phyloP scores from a whole-genome alignment of 2,797 vertebrate genomes.

The Cynodonichthys magdalenae region DNA sequence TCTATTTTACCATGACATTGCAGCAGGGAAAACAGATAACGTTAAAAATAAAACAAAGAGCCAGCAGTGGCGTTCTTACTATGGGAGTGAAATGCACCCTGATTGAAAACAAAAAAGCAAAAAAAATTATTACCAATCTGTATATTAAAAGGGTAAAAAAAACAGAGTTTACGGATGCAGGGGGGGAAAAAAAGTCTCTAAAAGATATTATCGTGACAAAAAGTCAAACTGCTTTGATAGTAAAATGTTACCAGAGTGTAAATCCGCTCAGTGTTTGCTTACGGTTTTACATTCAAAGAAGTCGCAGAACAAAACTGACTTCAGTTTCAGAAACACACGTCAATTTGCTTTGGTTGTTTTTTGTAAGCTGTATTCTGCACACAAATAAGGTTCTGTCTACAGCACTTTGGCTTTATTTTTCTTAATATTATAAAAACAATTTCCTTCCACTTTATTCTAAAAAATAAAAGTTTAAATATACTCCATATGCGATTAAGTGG shows the following conservation, averaged over 20 bases:
- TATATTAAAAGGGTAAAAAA: constrained; percentile 2
- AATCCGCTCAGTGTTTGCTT: constrained; percentile 57
- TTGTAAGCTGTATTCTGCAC: too few relatives aligned
- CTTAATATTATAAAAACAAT: too few relatives aligned
- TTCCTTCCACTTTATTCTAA: too few relatives aligned
- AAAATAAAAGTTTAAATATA: too few relatives aligned
- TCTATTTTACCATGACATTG: constrained; percentile 26
- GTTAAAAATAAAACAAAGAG: not conserved
- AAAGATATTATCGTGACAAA: constrained; percentile 22
- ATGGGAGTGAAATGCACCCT: not conserved
- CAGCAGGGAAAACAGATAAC: constrained; percentile 21
- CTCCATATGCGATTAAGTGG: too few relatives aligned
- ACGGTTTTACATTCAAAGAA: constrained; percentile 68
- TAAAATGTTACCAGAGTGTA: constrained; percentile 54
- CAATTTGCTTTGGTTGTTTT: too few relatives aligned
- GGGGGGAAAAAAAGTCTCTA: constrained; percentile 31
- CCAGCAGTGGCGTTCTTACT: constrained; percentile 4
- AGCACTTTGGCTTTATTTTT: too few relatives aligned
- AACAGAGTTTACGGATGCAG: constrained; percentile 4
- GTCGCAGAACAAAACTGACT: constrained; percentile 56
- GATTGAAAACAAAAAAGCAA: constrained; percentile 13
- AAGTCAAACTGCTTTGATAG: constrained; percentile 39
- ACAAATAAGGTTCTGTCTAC: too few relatives aligned
- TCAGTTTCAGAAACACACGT: not conserved
- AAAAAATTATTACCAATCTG: constrained; percentile 1